Conservation (phyloP, 2,113 vertebrate genomes). For the Elanoides forficatus region DNA sequence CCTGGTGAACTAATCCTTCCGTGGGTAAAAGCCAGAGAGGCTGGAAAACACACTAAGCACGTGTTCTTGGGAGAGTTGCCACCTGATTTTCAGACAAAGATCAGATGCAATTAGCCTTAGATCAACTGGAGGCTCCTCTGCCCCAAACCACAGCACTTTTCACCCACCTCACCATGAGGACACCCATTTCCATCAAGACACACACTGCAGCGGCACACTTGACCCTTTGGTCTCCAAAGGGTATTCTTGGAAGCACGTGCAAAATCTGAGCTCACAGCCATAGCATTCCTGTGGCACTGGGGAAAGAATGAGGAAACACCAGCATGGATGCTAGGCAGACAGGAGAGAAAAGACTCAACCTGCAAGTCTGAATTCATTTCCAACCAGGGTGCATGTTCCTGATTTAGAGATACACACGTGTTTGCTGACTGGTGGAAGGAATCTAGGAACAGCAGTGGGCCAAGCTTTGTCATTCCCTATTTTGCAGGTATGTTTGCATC, state of each 20-base stretch:
- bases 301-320: constrained; percentile 45
- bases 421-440: background rate
- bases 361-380: constrained; percentile 9
- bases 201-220: background rate
- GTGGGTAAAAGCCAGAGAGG: constrained; percentile 3
- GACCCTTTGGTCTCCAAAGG: background rate
- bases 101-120: constrained; percentile 5
- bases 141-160: background rate
- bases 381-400: background rate
- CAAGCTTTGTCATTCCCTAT: background rate
- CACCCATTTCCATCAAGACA: background rate
- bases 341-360: background rate
- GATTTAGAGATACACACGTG: background rate
- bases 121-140: background rate
- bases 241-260: background rate
- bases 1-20: constrained; percentile 50
- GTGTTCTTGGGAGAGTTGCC: constrained; percentile 25
- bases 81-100: constrained; percentile 41
- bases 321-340: background rate
- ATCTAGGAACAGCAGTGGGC: background rate
- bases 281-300: constrained; percentile 4
- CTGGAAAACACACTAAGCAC: constrained; percentile 35
- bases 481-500: background rate
- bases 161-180: background rate
- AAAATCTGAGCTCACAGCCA: background rate